Percentiles rank a stretch among this genome's conserved stretches.
Evolutionary conservation across 2,113 vertebrate species (phyloP).

Genomic region (Tupaia tana): DNA sequence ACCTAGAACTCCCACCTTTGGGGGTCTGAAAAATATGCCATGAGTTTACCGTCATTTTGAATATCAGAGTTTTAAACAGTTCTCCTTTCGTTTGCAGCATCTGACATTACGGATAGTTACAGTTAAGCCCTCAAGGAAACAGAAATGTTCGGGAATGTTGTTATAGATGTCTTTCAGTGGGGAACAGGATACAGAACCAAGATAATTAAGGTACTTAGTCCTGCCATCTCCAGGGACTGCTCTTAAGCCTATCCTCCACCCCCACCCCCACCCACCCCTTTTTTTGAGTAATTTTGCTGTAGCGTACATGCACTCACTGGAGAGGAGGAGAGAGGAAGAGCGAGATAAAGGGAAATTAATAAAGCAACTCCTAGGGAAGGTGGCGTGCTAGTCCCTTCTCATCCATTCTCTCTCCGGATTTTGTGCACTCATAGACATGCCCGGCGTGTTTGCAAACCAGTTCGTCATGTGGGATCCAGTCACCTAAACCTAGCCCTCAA

Average conservation of each 20-base stretch:
- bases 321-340: too few relatives aligned
- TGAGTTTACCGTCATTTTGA: background rate
- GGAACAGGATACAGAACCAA: background rate
- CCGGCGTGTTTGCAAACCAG: too few relatives aligned
- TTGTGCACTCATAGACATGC: too few relatives aligned
- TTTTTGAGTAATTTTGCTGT: too few relatives aligned
- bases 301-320: too few relatives aligned
- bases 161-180: background rate
- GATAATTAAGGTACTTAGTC: background rate
- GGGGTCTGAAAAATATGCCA: slow-evolving; percentile 9
- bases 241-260: too few relatives aligned
- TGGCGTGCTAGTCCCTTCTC: too few relatives aligned
- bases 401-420: too few relatives aligned
- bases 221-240: background rate
- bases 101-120: background rate
- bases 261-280: too few relatives aligned
- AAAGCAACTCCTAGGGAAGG: too few relatives aligned
- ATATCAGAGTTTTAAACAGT: background rate
- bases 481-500: background rate
- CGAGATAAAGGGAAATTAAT: too few relatives aligned
- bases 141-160: background rate
- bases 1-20: background rate
- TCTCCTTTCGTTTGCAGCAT: background rate
- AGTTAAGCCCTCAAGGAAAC: slow-evolving; percentile 17
- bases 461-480: too few relatives aligned